Evolutionary conservation across 2,113 vertebrate species (phyloP).

Genomic region (Indicator indicator): DNA sequence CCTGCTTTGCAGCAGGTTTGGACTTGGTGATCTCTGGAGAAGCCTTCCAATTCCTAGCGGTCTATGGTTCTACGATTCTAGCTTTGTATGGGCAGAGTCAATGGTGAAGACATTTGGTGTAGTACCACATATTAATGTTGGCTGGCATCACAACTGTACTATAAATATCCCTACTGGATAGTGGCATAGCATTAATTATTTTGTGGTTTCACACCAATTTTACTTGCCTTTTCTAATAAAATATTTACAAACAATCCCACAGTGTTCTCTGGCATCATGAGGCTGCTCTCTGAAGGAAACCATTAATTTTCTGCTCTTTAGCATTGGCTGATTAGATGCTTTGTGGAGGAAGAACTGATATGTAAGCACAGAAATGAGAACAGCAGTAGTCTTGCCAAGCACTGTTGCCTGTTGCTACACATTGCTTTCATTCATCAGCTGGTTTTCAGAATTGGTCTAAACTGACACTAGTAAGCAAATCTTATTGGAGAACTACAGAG

Average conservation of each 20-base stretch:
- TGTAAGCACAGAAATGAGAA: slow-evolving; percentile 42
- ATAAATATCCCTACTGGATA: not conserved
- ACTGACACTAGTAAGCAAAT: not conserved
- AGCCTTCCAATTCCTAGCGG: too few relatives aligned
- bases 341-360: slow-evolving; percentile 35
- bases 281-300: slow-evolving; percentile 17
- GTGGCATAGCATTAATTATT: not conserved
- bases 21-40: too few relatives aligned
- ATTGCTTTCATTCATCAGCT: slow-evolving; percentile 5
- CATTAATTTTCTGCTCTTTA: slow-evolving; percentile 50
- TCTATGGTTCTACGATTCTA: not conserved
- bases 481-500: not conserved
- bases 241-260: slow-evolving; percentile 48
- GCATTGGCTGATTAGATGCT: slow-evolving; percentile 32
- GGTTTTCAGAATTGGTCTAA: not conserved
- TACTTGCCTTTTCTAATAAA: slow-evolving; percentile 36
- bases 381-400: slow-evolving; percentile 41
- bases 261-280: slow-evolving; percentile 19
- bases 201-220: not conserved
- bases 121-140: not conserved
- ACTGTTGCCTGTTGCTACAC: slow-evolving; percentile 3
- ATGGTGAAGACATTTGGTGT: not conserved
- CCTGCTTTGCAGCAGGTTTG: too few relatives aligned
- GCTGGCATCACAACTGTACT: not conserved
- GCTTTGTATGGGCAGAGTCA: not conserved